Evolutionary conservation across 2,113 vertebrate species (phyloP), one percentile per base, ranked within the genome.

Genomic region (Caranx ignobilis): DNA sequence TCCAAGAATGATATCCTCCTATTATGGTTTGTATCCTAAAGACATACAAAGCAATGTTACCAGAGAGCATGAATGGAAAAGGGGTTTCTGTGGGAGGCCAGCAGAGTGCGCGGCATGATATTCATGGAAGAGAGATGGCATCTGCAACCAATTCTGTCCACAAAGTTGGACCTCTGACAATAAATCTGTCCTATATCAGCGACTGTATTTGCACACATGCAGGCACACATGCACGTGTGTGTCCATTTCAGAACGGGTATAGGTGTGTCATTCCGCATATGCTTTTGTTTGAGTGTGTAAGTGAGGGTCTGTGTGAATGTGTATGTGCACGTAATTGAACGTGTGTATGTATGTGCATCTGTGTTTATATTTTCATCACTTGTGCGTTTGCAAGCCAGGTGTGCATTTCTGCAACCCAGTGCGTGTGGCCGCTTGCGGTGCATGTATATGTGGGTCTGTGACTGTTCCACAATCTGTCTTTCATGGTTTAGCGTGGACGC

Each of bases 391-490:
- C 43, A 39, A 66, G 65, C 37, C 52, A 61, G 6, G 67, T 75
- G 57, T 60, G 13, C 63, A 32, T 75, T 15, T 74, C 21, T 62
- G 63, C 16, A 34, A 50, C 77, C 71, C 66, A 13, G 63, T 79
- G 75, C 66, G 76, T 85, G 76, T 75, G 73, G 79, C 45, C 21
- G 16, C 62, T 71, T 85, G 74, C 35, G 43, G 63, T 77, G 79
- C 48, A 59, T 55, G 66, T 80, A 6, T 74, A 6, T 74, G 52
- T 71, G 64, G 77, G 77, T 87, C 80, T 74, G 63, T 2, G 80
- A 84, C 83, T 41, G 70, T 84, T 90, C 86, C 74, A 88, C 93
- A 94, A 89, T 89, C 92, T 90, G 90, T 92, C 89, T 92, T 90
- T 94, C 88, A 89, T 89, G 91, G 85, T 61, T 55, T 79, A 80